Evolutionary conservation across 2,888 invertebrate genomes (phyloP), one percentile per base, ranked within the genome.

Genomic region (Noctuana brunneofusca): DNA sequence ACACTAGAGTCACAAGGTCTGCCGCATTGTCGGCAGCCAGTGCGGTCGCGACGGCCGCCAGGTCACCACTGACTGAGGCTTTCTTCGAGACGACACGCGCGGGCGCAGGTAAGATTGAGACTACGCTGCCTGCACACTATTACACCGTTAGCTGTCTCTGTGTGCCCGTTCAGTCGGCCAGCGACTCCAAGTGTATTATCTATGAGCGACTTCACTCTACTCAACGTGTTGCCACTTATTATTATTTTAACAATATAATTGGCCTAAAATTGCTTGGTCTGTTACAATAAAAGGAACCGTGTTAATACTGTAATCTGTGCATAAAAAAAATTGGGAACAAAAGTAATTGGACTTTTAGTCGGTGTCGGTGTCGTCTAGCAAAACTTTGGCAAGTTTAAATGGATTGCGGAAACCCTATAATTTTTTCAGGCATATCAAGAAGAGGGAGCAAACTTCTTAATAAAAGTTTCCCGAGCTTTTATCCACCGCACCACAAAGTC

Each of bases 11-110:
- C 87, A 89, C 88, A 81, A 76, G 74, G 77, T 80, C 76, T 78
- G 79, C 83, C 85, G 81, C 89, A 89, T 89, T 70, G 76, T 86
- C 78, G 84, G 85, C 85, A 76, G 87, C 88, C 86, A 80, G 83
- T 86, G 86, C 88, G 86, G 75, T 84, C 84, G 78, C 79, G 74
- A 75, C 86, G 89, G 86, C 90, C 88, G 89, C 90, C 88, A 87
- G 79, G 80, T 89, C 83, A 87, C 82, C 82, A 87, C 87, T 56
- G 55, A 43, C 73, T 90, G 85, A 86, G 86, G 86, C 86, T 89
- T 89, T 87, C 89, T 88, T 89, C 75, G 76, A 83, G 85, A 81
- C 80, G 69, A 73, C 77, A 78, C 78, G 81, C 76, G 83, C 73
- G 65, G 66, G 79, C 84, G 89, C 89, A 86, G 81, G 79, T 81